Evolutionary conservation across 2,113 vertebrate species (phyloP).

Genomic region (Peromyscus polionotus): DNA sequence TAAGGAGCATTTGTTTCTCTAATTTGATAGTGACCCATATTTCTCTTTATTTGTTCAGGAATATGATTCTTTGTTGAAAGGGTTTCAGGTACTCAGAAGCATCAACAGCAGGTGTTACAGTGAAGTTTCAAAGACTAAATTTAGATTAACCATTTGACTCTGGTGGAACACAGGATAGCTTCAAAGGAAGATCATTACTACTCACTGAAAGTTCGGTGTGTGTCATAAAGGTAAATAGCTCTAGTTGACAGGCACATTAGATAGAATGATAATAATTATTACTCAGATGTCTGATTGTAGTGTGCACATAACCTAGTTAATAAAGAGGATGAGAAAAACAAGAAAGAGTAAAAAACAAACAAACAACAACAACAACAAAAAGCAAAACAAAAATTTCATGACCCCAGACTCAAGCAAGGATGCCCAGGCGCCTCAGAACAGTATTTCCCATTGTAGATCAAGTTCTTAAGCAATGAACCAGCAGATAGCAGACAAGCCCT

Average conservation of each 20-base stretch:
- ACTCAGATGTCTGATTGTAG: background rate
- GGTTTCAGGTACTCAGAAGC: background rate
- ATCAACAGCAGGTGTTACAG: background rate
- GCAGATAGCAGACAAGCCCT: background rate
- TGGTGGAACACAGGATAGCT: background rate
- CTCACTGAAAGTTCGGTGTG: background rate
- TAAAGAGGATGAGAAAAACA: background rate
- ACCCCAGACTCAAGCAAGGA: background rate
- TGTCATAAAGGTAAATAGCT: background rate
- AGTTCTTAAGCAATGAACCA: background rate
- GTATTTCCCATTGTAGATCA: background rate
- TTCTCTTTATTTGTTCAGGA: background rate
- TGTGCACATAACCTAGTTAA: background rate
- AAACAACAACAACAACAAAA: background rate
- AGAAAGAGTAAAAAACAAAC: background rate
- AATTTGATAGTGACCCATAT: background rate
- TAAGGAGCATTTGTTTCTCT: background rate
- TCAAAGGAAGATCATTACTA: background rate
- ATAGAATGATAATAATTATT: background rate
- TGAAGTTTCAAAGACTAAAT: background rate
- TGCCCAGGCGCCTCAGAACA: background rate
- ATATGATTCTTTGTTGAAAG: slow-evolving; percentile 20
- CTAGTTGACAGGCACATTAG: background rate
- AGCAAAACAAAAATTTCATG: background rate
- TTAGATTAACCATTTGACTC: background rate